A percentile compares a stretch with the other conserved stretches of the same genome.
Evolutionary conservation across 1,140 invertebrate genomes (phyloP).

Genomic region (Berghia stephanieae): DNA sequence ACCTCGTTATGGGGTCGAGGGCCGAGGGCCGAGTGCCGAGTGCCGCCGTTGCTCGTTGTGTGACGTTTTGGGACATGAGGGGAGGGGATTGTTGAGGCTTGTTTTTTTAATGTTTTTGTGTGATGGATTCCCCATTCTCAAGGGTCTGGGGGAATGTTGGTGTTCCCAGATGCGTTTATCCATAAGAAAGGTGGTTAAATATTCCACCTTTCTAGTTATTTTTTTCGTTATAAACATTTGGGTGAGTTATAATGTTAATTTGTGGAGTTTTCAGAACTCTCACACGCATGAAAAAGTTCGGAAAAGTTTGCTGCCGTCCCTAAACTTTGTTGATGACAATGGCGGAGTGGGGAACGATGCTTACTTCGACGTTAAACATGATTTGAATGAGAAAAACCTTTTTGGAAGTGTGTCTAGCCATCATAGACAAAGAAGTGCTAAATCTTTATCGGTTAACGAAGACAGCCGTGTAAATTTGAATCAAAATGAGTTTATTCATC

Average conservation of each 20-base stretch:
- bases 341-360: slow-evolving; percentile 21
- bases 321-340: slow-evolving; percentile 5
- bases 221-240: slow-evolving; percentile 22
- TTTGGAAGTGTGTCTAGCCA: background rate
- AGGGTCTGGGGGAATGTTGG: slow-evolving; percentile 29
- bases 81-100: background rate
- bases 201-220: slow-evolving; percentile 19
- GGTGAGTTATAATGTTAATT: slow-evolving; percentile 24
- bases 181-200: slow-evolving; percentile 37
- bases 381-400: background rate
- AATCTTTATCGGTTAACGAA: slow-evolving; percentile 9
- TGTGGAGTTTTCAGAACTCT: background rate
- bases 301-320: slow-evolving; percentile 5
- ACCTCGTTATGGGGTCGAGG: too few relatives aligned
- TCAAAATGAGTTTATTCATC: background rate
- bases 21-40: too few relatives aligned
- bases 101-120: slow-evolving; percentile 5
- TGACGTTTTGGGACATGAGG: too few relatives aligned
- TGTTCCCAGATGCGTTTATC: slow-evolving; percentile 38
- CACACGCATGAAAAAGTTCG: slow-evolving; percentile 24
- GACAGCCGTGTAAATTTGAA: background rate
- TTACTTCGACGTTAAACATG: background rate
- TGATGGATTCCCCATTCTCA: slow-evolving; percentile 10
- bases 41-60: too few relatives aligned
- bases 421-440: slow-evolving; percentile 29